Percentiles rank a stretch among this genome's conserved stretches.
Conservation (phyloP, 1,140 invertebrate species). For the Ladona fulva region DNA sequence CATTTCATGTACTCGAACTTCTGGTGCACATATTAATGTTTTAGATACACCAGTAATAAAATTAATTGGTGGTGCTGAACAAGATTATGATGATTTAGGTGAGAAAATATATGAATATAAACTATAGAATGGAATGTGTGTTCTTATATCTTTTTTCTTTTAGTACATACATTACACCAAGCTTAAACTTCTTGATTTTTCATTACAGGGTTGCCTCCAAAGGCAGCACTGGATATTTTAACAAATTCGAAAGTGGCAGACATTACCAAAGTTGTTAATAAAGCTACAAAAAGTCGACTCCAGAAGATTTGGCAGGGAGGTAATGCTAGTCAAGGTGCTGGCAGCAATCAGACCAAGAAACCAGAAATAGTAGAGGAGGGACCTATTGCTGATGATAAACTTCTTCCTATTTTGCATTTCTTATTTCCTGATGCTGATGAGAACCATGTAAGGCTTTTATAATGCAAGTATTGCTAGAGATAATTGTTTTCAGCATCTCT, state of each 20-base stretch:
- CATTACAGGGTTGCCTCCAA: slow-evolving; percentile 14
- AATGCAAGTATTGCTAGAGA: neutral
- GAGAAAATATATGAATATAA: neutral
- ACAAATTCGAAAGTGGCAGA: slow-evolving; percentile 49
- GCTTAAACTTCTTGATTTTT: slow-evolving; percentile 12
- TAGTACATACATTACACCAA: too few species aligned
- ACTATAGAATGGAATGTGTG: too few species aligned
- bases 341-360: neutral
- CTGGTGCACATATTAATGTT: neutral
- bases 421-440: slow-evolving; percentile 83
- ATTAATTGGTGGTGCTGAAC: neutral
- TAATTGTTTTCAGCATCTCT: too few species aligned
- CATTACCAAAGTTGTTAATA: slow-evolving; percentile 40
- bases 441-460: slow-evolving; percentile 36
- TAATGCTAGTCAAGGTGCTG: neutral
- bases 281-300: slow-evolving; percentile 34
- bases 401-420: slow-evolving; percentile 71
- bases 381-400: slow-evolving; percentile 62
- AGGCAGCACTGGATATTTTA: slow-evolving; percentile 36
- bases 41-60: neutral
- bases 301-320: neutral
- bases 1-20: too few species aligned
- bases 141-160: neutral
- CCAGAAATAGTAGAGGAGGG: slow-evolving; percentile 39
- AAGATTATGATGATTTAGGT: neutral